Conservation (phyloP, 2,888 invertebrate species). For the Noctua pronuba region DNA sequence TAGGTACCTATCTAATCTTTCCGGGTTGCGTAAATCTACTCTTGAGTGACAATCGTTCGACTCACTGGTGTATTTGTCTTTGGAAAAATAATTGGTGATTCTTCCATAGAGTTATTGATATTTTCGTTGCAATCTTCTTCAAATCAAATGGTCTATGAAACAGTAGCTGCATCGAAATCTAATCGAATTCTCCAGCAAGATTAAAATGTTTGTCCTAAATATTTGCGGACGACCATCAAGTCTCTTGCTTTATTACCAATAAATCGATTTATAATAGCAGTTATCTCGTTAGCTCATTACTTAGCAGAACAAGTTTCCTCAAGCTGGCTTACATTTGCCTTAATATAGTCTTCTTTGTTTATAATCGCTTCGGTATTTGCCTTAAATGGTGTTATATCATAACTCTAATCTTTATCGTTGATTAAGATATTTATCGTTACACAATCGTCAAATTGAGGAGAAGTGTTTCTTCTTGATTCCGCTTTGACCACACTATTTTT, state of each 20-base stretch:
- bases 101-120: background rate
- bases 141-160: background rate
- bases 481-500: background rate
- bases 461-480: constrained; percentile 11
- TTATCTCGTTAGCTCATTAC: constrained; percentile 32
- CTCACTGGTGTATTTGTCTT: background rate
- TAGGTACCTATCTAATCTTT: background rate
- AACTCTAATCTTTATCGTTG: constrained; percentile 5
- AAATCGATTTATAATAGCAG: constrained; percentile 45
- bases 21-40: background rate
- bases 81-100: background rate
- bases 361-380: constrained; percentile 13
- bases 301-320: constrained; percentile 35
- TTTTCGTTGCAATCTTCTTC: background rate
- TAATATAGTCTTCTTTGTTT: constrained; percentile 20
- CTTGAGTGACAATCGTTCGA: background rate
- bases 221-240: constrained; percentile 12
- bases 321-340: constrained; percentile 24
- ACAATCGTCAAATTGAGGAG: constrained; percentile 16
- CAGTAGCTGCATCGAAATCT: background rate
- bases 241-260: constrained; percentile 30
- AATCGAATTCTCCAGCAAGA: background rate
- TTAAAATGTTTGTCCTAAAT: constrained; percentile 32
- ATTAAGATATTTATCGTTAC: constrained; percentile 22
- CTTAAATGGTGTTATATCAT: constrained; percentile 43